Base-by-base conservation (phyloP, 2,113 vertebrate genomes). In the Hydrochoerus hydrochaeris region DNA sequence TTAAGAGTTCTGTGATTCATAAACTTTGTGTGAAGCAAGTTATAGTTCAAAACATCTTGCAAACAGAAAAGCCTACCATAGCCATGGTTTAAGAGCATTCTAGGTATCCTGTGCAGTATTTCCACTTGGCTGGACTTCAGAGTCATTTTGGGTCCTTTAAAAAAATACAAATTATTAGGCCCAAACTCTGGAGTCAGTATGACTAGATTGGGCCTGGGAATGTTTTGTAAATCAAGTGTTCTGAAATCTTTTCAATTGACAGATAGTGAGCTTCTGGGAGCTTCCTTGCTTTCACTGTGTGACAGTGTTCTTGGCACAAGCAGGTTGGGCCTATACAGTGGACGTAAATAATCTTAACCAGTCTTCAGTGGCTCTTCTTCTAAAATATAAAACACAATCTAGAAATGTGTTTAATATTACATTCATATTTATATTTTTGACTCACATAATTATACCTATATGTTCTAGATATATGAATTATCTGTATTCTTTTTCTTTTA, bases 401-500 rank as follows among this genome's bases (percentile, higher is more conserved):
- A 84, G 19, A 60, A 63, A 49, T 85, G 28, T 67, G 22, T 75
- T 71, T 11, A 90, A 22, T 57, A 11, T 38, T 90, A 24, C 6
- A 58, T 57, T 58, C 41, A 38, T 54, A 65, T 38, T 92, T 85
- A 17, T n/a, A 12, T 38, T 80, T 85, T 93, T 89, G 78, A 86
- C 41, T 12, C 16, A 87, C 30, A 2, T 54, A 57, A 91, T 57
- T 46, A n/a, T 60, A 26, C 11, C n/a, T 97, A 0, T 77, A 19
- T 83, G 58, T 95, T 88, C 13, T 82, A 93, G 22, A 46, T 4
- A 52, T 49, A 73, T 65, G 26, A 87, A 11, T 60, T 83, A 96
- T 88, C 88, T 95, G 26, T 94, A 57, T 60, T 1, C n/a, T 75
- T 95, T 94, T 90, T 73, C 97, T 73, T 96, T 49, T 95, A 75